phyloP scores from a whole-genome alignment of 2,797 vertebrate genomes.

The Tinamus major region DNA sequence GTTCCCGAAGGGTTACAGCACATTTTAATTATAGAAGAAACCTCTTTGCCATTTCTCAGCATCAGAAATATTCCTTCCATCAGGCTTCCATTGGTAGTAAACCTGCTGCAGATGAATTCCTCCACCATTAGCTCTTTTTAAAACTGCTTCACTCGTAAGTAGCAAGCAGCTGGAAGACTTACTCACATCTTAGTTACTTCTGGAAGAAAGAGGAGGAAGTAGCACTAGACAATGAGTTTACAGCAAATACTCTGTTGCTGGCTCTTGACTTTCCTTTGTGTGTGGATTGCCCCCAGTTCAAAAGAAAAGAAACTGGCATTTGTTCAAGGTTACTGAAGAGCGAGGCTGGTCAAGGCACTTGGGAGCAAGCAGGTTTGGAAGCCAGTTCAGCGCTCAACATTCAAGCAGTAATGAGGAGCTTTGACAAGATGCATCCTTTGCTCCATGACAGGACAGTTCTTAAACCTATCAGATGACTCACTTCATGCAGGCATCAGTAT shows the following conservation, averaged over 20 bases:
- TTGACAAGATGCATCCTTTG: rapidly evolving
- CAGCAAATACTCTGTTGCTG: background rate
- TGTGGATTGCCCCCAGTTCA: background rate
- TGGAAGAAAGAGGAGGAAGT: background rate
- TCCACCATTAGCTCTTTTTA: background rate
- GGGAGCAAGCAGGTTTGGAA: background rate
- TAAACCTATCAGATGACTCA: background rate
- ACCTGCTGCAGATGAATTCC: background rate
- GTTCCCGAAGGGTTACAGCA: background rate
- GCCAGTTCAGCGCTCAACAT: background rate
- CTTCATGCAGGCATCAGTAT: background rate
- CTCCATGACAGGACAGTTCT: background rate
- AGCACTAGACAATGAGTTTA: background rate
- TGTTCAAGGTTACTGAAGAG: background rate
- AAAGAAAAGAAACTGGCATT: background rate
- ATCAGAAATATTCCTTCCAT: background rate
- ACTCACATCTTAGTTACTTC: background rate
- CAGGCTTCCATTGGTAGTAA: background rate
- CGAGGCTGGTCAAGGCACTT: background rate
- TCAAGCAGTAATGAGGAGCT: background rate
- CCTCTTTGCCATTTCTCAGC: background rate
- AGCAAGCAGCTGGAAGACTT: background rate
- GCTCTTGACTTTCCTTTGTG: background rate
- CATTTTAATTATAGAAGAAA: background rate
- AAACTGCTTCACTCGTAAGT: background rate